phyloP scores from a whole-genome alignment of 2,113 vertebrate species.

The Erythrolamprus reginae region DNA sequence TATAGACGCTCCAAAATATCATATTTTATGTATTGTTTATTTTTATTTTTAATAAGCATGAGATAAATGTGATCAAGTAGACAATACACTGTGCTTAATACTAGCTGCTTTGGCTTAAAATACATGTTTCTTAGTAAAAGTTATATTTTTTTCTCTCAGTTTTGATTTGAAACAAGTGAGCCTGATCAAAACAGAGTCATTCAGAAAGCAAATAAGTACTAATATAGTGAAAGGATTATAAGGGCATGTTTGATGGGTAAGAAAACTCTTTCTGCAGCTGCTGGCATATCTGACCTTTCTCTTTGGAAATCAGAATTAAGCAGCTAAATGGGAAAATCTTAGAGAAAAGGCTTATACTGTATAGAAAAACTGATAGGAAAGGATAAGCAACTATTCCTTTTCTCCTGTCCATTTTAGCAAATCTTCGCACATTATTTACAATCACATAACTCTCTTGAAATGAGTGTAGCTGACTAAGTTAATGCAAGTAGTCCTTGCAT shows the following conservation, averaged over 20 bases:
- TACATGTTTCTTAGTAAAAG: background rate
- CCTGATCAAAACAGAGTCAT: background rate
- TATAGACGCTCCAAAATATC: background rate
- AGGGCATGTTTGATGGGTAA: background rate
- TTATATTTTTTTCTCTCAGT: background rate
- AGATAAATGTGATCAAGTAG: background rate
- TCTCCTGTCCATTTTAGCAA: background rate
- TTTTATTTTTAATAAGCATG: background rate
- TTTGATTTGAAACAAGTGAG: background rate
- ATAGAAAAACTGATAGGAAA: background rate
- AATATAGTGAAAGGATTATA: background rate
- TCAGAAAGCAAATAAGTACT: background rate
- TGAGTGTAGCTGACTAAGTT: background rate
- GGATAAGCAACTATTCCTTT: background rate
- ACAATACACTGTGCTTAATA: background rate
- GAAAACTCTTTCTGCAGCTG: background rate
- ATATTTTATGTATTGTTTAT: background rate
- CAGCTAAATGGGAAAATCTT: background rate
- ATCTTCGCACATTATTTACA: background rate
- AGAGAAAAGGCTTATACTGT: background rate
- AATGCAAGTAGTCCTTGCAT: background rate
- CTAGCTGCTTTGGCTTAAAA: background rate
- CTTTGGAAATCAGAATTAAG: background rate
- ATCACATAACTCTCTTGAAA: background rate
- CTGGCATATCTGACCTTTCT: background rate